These are phyloP conservation scores for Halichoerus grypus DNA, from an alignment of 2,113 vertebrate genomes.

Conservation along the genomic window DNA sequence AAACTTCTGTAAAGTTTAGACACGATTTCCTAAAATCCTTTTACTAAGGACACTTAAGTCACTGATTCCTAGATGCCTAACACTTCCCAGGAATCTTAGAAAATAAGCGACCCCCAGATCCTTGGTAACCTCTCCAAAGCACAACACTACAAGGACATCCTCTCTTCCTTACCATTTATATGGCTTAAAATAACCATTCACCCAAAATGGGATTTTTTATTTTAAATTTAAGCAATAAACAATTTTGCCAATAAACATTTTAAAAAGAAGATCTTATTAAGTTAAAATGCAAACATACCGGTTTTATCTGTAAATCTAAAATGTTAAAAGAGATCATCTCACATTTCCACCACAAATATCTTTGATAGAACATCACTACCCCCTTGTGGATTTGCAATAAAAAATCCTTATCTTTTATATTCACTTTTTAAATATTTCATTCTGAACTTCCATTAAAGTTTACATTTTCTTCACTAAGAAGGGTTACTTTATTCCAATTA, in stretches of 20 bases:
- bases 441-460: conserved; percentile 69
- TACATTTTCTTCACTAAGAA: conserved; percentile 47
- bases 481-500: conserved; percentile 51
- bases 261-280: conserved; percentile 78
- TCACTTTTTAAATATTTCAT: conserved; percentile 63
- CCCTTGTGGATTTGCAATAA: conserved; percentile 88
- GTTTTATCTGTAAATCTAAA: conserved; percentile 80
- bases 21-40: conserved; percentile 57
- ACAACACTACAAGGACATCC: conserved; percentile 31
- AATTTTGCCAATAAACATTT: conserved; percentile 74
- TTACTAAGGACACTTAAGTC: conserved; percentile 19
- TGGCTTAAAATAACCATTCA: conserved; percentile 23
- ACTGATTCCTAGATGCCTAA: conserved; percentile 33
- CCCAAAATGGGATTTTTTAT: conserved; percentile 68
- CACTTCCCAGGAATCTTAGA: conserved; percentile 37
- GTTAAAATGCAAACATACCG: conserved; percentile 82
- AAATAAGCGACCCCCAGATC: conserved; percentile 47
- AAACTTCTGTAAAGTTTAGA: conserved; percentile 62
- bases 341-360: conserved; percentile 69
- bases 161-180: conserved; percentile 20
- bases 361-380: conserved; percentile 86
- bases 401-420: conserved; percentile 78
- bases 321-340: conserved; percentile 70
- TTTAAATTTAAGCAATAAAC: conserved; percentile 69
- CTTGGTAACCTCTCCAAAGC: conserved; percentile 18